These are phyloP conservation scores for Pachyuromys duprasi DNA, from an alignment of 2,797 vertebrate species.

Conservation along the genomic window DNA sequence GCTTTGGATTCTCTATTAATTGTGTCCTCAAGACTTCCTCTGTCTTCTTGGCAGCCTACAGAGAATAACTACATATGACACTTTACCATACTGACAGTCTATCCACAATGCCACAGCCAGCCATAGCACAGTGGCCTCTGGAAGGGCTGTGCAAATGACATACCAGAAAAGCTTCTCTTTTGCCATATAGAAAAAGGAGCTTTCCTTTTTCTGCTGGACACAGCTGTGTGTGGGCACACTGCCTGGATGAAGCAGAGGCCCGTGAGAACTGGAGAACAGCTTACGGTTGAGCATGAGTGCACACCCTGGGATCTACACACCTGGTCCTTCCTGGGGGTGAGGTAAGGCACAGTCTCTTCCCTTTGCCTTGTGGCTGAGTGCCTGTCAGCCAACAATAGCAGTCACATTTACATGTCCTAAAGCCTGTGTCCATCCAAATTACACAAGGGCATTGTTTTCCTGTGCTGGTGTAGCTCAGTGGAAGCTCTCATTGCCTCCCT, in stretches of 20 bases:
- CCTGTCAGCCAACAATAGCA: background rate
- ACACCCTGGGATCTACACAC: too few species aligned
- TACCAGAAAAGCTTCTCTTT: background rate
- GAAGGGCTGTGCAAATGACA: background rate
- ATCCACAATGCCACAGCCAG: background rate
- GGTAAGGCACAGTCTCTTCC: fast-evolving
- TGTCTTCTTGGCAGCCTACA: background rate
- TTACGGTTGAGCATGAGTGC: fast-evolving
- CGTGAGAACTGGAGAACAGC: fast-evolving
- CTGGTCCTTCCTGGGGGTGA: background rate
- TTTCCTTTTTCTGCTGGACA: background rate
- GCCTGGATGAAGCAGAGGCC: fast-evolving
- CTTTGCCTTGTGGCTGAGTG: background rate
- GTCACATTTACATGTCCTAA: background rate
- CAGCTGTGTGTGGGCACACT: fast-evolving
- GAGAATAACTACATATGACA: fast-evolving
- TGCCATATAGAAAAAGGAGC: background rate
- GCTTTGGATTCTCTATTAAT: too few species aligned
- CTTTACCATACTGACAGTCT: fast-evolving
- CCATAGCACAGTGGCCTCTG: background rate
- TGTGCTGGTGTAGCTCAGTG: background rate
- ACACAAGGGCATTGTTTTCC: background rate
- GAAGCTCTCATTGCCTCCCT: too few species aligned
- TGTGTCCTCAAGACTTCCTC: background rate
- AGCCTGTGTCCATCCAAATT: background rate